Conservation (phyloP, 1,140 invertebrate species). For the Asbolus verrucosus region DNA sequence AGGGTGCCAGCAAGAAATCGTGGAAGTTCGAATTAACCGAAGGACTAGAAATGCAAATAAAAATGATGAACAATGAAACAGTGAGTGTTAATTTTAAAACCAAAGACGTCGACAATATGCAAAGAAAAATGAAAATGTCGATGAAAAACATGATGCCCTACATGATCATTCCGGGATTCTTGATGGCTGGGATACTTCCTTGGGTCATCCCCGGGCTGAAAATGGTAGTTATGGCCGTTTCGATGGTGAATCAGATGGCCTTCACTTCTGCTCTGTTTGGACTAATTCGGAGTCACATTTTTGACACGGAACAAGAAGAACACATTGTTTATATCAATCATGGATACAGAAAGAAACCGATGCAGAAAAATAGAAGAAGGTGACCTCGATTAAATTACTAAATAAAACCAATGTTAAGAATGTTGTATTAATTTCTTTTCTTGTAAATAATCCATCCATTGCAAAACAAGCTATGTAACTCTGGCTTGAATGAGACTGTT, state of each 20-base stretch:
- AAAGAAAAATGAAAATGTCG: slow-evolving; percentile 52
- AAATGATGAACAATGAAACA: neutral
- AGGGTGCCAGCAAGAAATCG: neutral
- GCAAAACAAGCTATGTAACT: too few relatives aligned
- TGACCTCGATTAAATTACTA: neutral
- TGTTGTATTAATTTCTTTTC: neutral
- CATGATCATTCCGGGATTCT: slow-evolving; percentile 58
- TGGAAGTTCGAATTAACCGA: neutral
- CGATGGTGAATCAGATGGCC: slow-evolving; percentile 62
- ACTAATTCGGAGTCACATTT: slow-evolving; percentile 61
- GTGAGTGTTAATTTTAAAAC: slow-evolving; percentile 9
- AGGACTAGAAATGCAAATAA: slow-evolving; percentile 6
- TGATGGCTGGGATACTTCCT: slow-evolving; percentile 61
- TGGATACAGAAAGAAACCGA: slow-evolving; percentile 57
- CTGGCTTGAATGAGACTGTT: too few relatives aligned
- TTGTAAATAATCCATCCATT: too few relatives aligned
- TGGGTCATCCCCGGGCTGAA: slow-evolving; percentile 62
- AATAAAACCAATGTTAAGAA: neutral
- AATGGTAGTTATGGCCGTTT: slow-evolving; percentile 59
- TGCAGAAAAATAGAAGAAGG: neutral
- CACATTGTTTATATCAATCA: slow-evolving; percentile 63
- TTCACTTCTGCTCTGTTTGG: slow-evolving; percentile 59
- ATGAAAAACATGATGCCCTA: slow-evolving; percentile 53
- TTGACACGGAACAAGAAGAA: slow-evolving; percentile 59
- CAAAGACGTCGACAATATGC: slow-evolving; percentile 2